These are phyloP conservation scores for Datnioides undecimradiatus DNA, from an alignment of 2,113 vertebrate genomes.

Conservation along the genomic window DNA sequence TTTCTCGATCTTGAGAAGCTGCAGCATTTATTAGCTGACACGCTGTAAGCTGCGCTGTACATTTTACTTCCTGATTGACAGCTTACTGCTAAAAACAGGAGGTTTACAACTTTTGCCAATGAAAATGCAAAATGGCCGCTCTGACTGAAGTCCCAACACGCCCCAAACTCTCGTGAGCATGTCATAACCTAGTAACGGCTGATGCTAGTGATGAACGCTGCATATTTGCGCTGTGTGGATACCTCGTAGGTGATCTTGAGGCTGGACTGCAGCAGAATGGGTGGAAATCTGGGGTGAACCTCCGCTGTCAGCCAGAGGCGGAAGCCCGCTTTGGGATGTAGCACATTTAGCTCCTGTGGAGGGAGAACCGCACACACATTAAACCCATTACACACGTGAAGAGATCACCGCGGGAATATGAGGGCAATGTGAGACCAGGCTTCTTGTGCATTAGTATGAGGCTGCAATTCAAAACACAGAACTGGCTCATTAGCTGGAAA, in stretches of 20 bases:
- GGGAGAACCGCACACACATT: constrained; percentile 35
- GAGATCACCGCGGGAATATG: not conserved
- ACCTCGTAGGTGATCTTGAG: constrained; percentile 98
- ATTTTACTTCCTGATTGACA: too few species aligned
- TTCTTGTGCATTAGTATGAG: not conserved
- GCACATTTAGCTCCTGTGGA: constrained; percentile 91
- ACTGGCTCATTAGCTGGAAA: not conserved
- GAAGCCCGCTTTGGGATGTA: constrained; percentile 92
- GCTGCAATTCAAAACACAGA: not conserved
- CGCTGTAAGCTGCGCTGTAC: too few species aligned
- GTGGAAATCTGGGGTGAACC: constrained; percentile 92
- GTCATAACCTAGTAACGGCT: constrained; percentile 1
- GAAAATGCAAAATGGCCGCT: too few species aligned
- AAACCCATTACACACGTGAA: constrained; percentile 3
- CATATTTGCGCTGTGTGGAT: constrained; percentile 44
- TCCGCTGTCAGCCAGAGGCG: constrained; percentile 98
- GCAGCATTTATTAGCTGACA: too few species aligned
- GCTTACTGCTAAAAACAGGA: too few species aligned
- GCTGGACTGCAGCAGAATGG: constrained; percentile 95
- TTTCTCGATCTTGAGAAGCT: too few species aligned
- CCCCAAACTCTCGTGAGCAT: not conserved
- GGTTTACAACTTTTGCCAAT: too few species aligned
- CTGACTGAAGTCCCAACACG: not conserved
- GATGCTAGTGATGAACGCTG: not conserved
- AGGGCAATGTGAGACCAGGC: not conserved